Evolutionary conservation across 1,140 invertebrate genomes (phyloP).

Genomic region (Meteorus sp.): DNA sequence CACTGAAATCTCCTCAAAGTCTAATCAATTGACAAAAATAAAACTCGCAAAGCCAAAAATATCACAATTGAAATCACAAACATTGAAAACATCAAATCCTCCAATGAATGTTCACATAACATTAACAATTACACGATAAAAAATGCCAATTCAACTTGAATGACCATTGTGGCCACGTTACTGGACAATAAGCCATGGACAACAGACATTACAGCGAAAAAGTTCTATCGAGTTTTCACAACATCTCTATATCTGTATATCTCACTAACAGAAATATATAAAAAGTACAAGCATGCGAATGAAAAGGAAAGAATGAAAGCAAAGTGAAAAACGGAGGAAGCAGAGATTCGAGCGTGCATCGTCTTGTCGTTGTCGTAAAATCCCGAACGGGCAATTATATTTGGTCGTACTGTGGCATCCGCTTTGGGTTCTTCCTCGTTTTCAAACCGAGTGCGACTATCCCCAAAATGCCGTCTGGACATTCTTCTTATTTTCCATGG

Average conservation of each 20-base stretch:
- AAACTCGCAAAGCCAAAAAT: no score
- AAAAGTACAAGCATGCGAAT: constrained; percentile 2
- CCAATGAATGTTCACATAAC: no score
- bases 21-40: no score
- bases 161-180: neutral
- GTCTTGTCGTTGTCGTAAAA: constrained; percentile 15
- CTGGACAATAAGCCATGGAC: neutral
- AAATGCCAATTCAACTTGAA: neutral
- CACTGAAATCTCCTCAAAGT: no score
- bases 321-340: constrained; percentile 10
- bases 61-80: no score
- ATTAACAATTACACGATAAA: no score
- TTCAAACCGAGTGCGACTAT: no score
- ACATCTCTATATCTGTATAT: no score
- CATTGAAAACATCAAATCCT: no score
- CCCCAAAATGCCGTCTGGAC: constrained; percentile 18
- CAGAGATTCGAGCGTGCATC: constrained; percentile 11
- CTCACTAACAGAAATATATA: neutral
- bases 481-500: constrained; percentile 20
- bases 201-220: neutral
- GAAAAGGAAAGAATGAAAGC: constrained; percentile 1
- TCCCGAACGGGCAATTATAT: constrained; percentile 19
- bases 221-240: no score
- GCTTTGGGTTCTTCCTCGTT: no score
- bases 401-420: neutral